These are phyloP conservation scores for Glaucopsyche alexis DNA, from an alignment of 2,888 invertebrate species.

Conservation along the genomic window DNA sequence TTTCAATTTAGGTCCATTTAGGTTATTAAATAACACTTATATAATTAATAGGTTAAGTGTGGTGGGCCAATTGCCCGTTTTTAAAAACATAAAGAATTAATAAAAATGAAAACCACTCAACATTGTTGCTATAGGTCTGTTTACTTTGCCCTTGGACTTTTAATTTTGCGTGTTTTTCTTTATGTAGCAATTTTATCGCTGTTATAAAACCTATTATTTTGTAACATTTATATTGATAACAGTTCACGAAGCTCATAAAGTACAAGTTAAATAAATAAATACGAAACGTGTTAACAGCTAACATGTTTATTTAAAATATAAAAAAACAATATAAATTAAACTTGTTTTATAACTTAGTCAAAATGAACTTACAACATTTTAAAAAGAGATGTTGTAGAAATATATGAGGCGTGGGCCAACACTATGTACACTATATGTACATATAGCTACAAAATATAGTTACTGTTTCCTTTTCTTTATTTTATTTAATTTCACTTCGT, in stretches of 20 bases:
- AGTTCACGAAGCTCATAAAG: not conserved
- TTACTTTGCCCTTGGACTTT: constrained; percentile 9
- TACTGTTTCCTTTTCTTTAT: too few relatives aligned
- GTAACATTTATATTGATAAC: constrained; percentile 16
- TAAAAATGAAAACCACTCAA: not conserved
- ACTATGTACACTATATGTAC: too few relatives aligned
- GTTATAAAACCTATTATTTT: constrained; percentile 2
- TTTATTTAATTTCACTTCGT: too few relatives aligned
- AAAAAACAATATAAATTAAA: not conserved
- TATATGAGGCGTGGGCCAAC: too few relatives aligned
- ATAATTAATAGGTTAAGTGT: too few relatives aligned
- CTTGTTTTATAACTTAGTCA: not conserved
- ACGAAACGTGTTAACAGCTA: not conserved
- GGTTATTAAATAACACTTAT: too few relatives aligned
- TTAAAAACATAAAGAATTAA: too few relatives aligned
- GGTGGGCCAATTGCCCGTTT: too few relatives aligned
- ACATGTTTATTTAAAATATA: not conserved
- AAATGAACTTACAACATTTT: too few relatives aligned
- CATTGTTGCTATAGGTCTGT: not conserved
- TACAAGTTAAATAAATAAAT: constrained; percentile 4
- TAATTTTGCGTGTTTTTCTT: not conserved
- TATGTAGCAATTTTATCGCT: not conserved
- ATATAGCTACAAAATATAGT: too few relatives aligned
- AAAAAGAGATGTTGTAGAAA: too few relatives aligned
- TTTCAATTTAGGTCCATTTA: too few relatives aligned